phyloP scores from a whole-genome alignment of 2,888 invertebrate species.

The Euclidia mi region DNA sequence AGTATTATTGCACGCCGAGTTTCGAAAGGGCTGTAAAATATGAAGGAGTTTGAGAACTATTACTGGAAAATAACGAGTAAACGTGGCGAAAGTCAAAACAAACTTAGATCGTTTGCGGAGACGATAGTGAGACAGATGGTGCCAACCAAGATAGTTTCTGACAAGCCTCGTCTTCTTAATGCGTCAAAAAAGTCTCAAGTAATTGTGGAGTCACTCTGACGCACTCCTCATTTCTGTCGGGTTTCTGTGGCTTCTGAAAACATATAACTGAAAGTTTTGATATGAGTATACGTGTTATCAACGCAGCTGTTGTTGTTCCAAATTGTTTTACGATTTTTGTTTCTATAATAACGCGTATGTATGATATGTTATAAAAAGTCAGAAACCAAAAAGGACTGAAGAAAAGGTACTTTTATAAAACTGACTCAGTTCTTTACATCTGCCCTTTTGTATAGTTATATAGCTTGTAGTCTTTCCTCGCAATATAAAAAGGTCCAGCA shows the following conservation, averaged over 20 bases:
- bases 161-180: conserved; percentile 65
- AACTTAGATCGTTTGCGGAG: conserved; percentile 75
- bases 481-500: too few species aligned
- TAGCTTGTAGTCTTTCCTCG: too few species aligned
- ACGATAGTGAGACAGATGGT: conserved; percentile 74
- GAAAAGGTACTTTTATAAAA: too few species aligned
- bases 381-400: too few species aligned
- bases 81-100: too few species aligned
- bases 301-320: too few species aligned
- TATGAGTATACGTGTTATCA: conserved; percentile 14
- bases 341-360: too few species aligned
- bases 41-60: conserved; percentile 53
- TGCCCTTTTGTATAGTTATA: too few species aligned
- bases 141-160: conserved; percentile 69
- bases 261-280: conserved; percentile 39
- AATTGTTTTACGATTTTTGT: too few species aligned
- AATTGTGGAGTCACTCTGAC: conserved; percentile 56
- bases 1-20: conserved; percentile 1
- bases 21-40: conserved; percentile 45
- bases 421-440: too few species aligned
- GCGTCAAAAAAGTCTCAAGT: conserved; percentile 68
- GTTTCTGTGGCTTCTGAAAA: conserved; percentile 36
- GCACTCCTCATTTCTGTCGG: conserved; percentile 43
- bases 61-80: conserved; percentile 64
- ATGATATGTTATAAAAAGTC: too few species aligned